Evolutionary conservation across 2,888 invertebrate genomes (phyloP), one percentile per base, ranked within the genome.

Genomic region (Blastobasis adustella): DNA sequence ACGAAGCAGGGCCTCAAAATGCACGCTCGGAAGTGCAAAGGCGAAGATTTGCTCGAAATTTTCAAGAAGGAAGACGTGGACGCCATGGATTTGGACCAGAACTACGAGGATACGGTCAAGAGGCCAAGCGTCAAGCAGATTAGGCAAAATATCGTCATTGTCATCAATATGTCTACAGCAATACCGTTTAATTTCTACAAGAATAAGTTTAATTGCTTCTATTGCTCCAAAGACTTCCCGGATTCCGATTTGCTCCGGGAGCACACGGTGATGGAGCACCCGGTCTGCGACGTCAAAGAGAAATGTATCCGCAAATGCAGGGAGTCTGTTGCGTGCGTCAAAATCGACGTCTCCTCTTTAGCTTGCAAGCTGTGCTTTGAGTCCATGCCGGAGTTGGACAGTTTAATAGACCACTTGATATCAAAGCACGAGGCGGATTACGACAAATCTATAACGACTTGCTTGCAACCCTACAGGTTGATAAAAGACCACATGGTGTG

Each of bases 111-210:
- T 6, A 60, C 62, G 0, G 53, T 66, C 0, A 81, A 79, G 62
- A 63, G 76, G 50, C 84, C 84, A 0, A 84, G 82, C 56, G 86
- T 88, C 0, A 86, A 87, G 56, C 84, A 82, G 55, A 79, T 88
- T 0, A 59, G 86, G 1, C 79, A 85, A 51, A 88, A 88, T 49
- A 82, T 88, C 9, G 79, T 84, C 0, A 80, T 67, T 7, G 79
- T 88, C 0, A 76, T 88, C 1, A 87, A 84, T 43, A 87, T 87
- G 86, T 88, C 88, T 0, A 88, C 88, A 0, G 87, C 87, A 0
- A 74, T 88, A 63, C 88, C 88, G 5, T 88, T 88, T 54, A 87
- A 83, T 56, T 87, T 87, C 54, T 85, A 79, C 59, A 85, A 86
- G 54, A 88, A 87, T 55, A 87, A 83, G 54, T 88, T 86, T 46